Evolutionary conservation across 2,113 vertebrate species (phyloP), one percentile per base, ranked within the genome.

Genomic region (Scolopax mira): DNA sequence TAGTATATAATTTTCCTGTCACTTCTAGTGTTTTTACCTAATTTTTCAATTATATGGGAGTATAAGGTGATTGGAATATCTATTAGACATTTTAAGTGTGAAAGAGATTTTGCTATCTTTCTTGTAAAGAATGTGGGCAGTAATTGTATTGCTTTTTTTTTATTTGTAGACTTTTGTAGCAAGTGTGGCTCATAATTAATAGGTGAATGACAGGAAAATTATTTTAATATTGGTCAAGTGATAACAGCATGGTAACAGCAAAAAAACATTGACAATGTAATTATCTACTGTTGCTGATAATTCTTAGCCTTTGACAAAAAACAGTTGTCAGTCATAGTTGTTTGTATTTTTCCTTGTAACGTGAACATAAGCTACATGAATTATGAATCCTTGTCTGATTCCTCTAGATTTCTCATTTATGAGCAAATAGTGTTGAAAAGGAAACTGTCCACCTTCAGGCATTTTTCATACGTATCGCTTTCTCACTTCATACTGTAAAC

Each of bases 361-460:
- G 23, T 15, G 60, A 90, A 42, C 60, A n/a, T 66, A 27, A 85
- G 54, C 55, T n/a, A 16, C 42, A 25, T 35, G 65, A 79, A 62
- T 80, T 75, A 74, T 31, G 46, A 79, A 33, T 77, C 84, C 37
- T 58, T 74, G 78, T 89, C 74, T 78, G 71, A 62, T 93, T 90
- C 81, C 75, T 79, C 19, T 70, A 86, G 75, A 33, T 51, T 73
- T 66, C 48, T 65, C 57, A 41, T 70, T 73, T 71, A 30, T 18
- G 30, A 94, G 62, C 44, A 89, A 94, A 64, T 8, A 13, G 28
- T 74, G 51, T 92, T 93, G 94, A 94, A 92, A 94, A 88, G 80
- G 58, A 91, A 89, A 91, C 39, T 61, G 66, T 81, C 75, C 1
- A 5, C 28, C 69, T 90, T 80, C 18, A 72, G 80, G 67, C 89